phyloP scores from a whole-genome alignment of 2,113 vertebrate genomes.

The Atlantisia rogersi region DNA sequence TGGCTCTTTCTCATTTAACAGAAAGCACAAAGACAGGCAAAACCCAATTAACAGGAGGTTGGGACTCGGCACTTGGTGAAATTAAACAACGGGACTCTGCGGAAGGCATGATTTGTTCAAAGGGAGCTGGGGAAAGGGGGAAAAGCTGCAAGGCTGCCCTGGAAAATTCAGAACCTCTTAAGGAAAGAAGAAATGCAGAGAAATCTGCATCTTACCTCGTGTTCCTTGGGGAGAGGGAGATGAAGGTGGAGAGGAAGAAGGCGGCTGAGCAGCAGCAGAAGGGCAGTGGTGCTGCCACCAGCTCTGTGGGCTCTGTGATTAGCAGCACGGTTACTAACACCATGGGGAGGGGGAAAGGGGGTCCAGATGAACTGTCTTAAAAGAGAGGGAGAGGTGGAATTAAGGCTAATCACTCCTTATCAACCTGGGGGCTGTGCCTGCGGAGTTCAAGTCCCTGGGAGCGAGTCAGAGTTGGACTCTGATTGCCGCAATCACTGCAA shows the following conservation, averaged over 20 bases:
- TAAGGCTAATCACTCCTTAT: conserved; percentile 24
- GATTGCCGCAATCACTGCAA: conserved; percentile 58
- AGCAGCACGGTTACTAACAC: neutral
- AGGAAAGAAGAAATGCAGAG: neutral
- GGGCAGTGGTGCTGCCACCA: neutral
- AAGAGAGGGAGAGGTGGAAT: conserved; percentile 11
- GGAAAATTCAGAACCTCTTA: neutral
- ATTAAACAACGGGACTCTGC: conserved; percentile 69
- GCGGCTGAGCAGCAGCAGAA: neutral
- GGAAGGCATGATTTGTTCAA: conserved; percentile 47
- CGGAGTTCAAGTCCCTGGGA: neutral
- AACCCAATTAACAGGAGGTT: conserved; percentile 78
- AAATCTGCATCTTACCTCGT: neutral
- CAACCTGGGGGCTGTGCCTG: neutral
- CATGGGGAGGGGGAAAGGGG: neutral
- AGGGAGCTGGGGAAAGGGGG: neutral
- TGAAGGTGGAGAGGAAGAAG: neutral
- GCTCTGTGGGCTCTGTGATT: neutral
- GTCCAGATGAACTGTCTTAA: neutral
- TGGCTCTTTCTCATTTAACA: conserved; percentile 76
- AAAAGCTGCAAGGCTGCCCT: neutral
- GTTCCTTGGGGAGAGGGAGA: neutral
- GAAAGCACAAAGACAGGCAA: conserved; percentile 74
- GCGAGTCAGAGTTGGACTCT: neutral
- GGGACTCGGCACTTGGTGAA: conserved; percentile 68